Evolutionary conservation across 2,113 vertebrate species (phyloP), one percentile per base, ranked within the genome.

Genomic region (Silurus glanis): DNA sequence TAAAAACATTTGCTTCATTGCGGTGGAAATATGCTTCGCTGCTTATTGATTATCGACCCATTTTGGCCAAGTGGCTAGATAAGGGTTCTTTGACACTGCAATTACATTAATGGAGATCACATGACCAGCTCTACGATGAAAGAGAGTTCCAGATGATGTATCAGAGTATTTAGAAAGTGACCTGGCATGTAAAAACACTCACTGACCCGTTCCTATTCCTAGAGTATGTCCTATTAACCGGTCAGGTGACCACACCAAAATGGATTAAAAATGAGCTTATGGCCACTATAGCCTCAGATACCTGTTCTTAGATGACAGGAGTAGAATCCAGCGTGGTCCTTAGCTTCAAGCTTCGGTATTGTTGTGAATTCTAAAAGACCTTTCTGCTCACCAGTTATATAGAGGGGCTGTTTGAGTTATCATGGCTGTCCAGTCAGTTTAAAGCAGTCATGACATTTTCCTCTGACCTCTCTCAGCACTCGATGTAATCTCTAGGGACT

Each of bases 1-100:
- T 87, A 86, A 82, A 88, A 86, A 91, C 93, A 92, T 91, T 90
- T 90, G 91, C 88, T 92, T 89, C 90, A 91, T 88, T 91, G 87
- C 92, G 87, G 87, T 89, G 92, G 88, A 92, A 91, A 93, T 87
- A 88, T 84, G 84, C 81, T 89, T 75, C 84, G 86, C 58, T 85
- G 76, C 85, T 89, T 91, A 92, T 92, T 83, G 92, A 92, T 89
- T 89, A 87, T 79, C 83, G 82, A 90, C 61, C 56, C 16, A 37
- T 23, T 55, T 75, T 87, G 76, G 72, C 28, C 5, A 47, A 58
- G 45, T n/a, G 79, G 67, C 28, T 56, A n/a, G n/a, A 74, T 51
- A 83, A 88, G 61, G 71, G 61, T 49, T 9, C 88, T 86, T 67
- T 67, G 16, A 49, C 21, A 49, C 78, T 85, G 12, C 6, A 21